Base-by-base conservation (phyloP, 2,888 invertebrate genomes). In the Rhaphigaster nebulosa region DNA sequence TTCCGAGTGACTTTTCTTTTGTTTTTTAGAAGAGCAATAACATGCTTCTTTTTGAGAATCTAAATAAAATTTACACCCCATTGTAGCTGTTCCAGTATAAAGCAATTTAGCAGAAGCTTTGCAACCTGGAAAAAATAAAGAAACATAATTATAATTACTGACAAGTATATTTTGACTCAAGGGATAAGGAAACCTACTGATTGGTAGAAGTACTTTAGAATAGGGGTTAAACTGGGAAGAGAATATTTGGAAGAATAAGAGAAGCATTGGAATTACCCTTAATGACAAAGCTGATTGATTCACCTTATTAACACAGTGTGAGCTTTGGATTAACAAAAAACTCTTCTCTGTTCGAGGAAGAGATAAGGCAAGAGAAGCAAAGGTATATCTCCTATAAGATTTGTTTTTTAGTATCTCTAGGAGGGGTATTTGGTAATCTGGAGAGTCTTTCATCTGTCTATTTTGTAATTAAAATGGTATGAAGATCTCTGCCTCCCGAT, bases 11-110 rank as follows among this genome's bases (percentile, higher is more conserved):
- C 90, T 90, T 34, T 94, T 93, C 94, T 95, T 93, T 93, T 94
- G 93, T 94, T 95, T 92, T 92, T 93, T 93, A 50, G 92, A 92
- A 90, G 95, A 94, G 94, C 98, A 98, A 92, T 96, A 96, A 93
- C 98, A 98, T 0, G 98, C 97, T 92, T 96, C 95, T 92, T 95
- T 95, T 93, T 98, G 98, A 0, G 98, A 96, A 94, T 98, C 96
- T 92, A 97, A 95, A 93, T 96, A 98, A 41, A 98, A 96, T 93
- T 97, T 97, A 93, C 98, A 98, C 0, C 98, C 98, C 4, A 98
- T 94, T 15, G 98, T 96, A 87, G 97, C 94, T 0, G 98, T 98
- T 23, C 97, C 97, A 0, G 97, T 97, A 93, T 96, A 98, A 38
- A 98, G 94, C 94, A 98, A 94, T 94, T 98, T 98, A 0, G 98